Conservation (phyloP, 1,140 invertebrate genomes). For the Littorina saxatilis region DNA sequence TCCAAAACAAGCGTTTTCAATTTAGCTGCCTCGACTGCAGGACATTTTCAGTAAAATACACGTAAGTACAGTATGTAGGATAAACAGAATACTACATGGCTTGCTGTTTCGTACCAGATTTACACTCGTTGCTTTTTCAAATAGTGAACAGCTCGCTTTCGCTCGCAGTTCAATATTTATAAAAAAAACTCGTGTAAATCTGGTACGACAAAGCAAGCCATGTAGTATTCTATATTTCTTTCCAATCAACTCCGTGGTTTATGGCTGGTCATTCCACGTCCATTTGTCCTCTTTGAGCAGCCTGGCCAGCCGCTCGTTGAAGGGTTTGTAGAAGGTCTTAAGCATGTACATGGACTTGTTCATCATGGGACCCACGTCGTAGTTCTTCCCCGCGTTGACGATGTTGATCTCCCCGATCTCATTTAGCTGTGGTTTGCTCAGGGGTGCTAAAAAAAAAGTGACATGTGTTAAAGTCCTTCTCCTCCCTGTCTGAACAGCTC, state of each 20-base stretch:
- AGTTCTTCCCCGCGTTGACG: constrained; percentile 33
- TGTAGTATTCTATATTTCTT: no score
- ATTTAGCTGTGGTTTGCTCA: background rate
- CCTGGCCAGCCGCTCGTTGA: constrained; percentile 27
- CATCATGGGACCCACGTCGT: constrained; percentile 33
- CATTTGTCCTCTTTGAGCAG: constrained; percentile 29
- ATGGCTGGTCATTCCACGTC: constrained; percentile 20
- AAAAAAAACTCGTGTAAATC: background rate
- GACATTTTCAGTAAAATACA: no score
- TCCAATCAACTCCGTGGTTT: no score
- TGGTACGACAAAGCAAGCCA: background rate
- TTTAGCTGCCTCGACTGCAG: no score
- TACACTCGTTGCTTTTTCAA: no score
- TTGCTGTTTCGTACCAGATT: background rate
- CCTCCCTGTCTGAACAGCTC: no score
- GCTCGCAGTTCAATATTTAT: background rate
- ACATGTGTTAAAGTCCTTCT: no score
- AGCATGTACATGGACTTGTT: constrained; percentile 27
- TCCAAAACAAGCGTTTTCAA: no score
- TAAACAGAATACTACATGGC: background rate
- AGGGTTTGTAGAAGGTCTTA: constrained; percentile 28
- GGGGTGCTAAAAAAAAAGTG: constrained; percentile 4
- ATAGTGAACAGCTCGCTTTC: background rate
- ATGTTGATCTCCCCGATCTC: constrained; percentile 29
- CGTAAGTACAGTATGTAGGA: no score